phyloP scores from a whole-genome alignment of 2,888 invertebrate genomes.

The Luperina testacea region DNA sequence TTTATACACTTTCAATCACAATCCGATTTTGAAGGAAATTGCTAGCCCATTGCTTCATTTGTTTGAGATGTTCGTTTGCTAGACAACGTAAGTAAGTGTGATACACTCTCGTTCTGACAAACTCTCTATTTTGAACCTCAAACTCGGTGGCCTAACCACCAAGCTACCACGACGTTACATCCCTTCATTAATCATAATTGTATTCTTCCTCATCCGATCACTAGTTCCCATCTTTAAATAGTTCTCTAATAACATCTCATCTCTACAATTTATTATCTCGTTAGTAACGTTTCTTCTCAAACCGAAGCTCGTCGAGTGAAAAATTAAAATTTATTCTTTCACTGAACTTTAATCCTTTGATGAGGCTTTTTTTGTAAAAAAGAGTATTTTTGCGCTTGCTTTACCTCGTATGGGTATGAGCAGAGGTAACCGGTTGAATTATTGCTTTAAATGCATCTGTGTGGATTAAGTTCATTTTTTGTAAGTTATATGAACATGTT shows the following conservation, averaged over 20 bases:
- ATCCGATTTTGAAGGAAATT: background rate
- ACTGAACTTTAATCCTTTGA: slow-evolving; percentile 57
- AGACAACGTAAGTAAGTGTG: background rate
- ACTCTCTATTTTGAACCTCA: background rate
- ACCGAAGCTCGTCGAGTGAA: slow-evolving; percentile 41
- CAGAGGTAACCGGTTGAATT: slow-evolving; percentile 38
- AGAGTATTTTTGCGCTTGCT: slow-evolving; percentile 32
- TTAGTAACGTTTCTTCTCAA: slow-evolving; percentile 53
- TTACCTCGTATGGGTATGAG: slow-evolving; percentile 21
- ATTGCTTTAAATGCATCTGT: slow-evolving; percentile 23
- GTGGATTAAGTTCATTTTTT: background rate
- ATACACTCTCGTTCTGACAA: no score
- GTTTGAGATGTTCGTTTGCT: background rate
- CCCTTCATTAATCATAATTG: slow-evolving; percentile 38
- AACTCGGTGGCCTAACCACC: background rate
- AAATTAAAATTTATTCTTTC: slow-evolving; percentile 61
- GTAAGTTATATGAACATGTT: background rate
- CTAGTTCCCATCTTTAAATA: slow-evolving; percentile 38
- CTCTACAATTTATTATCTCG: slow-evolving; percentile 53
- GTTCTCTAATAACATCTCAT: slow-evolving; percentile 48
- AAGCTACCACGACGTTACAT: background rate
- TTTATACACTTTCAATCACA: background rate
- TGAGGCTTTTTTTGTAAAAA: slow-evolving; percentile 30
- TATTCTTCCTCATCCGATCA: background rate
- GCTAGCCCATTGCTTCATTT: background rate